Base-by-base conservation (phyloP, 2,888 invertebrate genomes). In the Zaprionus obscuricornis region DNA sequence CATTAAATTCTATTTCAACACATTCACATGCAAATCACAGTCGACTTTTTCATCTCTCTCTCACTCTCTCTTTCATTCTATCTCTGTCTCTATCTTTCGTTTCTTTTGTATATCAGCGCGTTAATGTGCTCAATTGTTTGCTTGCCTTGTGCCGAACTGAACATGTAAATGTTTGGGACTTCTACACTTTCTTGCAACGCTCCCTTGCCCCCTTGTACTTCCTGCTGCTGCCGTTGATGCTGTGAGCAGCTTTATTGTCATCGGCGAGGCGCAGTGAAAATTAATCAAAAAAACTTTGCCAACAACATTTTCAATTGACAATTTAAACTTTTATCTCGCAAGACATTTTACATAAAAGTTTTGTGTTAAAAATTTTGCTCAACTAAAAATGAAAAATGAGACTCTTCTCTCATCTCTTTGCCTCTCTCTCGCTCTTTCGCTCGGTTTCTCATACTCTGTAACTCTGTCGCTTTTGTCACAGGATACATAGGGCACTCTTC, bases 301-400 rank as follows among this genome's bases (percentile, higher is more conserved):
- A 88, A 88, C 88, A 87, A 88, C 88, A 87, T 88, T 87, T 87
- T 88, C 87, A 87, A 88, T 87, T 88, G 88, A 87, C 88, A 87
- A 87, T 87, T 87, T 87, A 87, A 87, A 88, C 87, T 87, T 87
- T 84, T 85, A 77, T 87, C 87, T 84, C 67, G 79, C 63, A 85
- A 78, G 83, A 85, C 83, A 74, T 81, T 86, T 87, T 86, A 71
- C 79, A 84, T 85, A 85, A 82, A 86, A 85, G 77, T 82, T 77
- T 82, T 84, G 77, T 71, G 85, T 81, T 84, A 65, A 73, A 83
- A 72, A 72, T 68, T 69, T 65, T 43, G 64, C 63, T 60, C 54
- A 85, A 85, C 81, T 85, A 85, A 77, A 83, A 85, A 78, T 79
- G 84, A 84, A 76, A 75, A 75, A 79, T 83, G 68, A 43, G 45